Conservation (phyloP, 30 jellyfish, hydroid and myxozoan genomes). For the Aurelia aurita region DNA sequence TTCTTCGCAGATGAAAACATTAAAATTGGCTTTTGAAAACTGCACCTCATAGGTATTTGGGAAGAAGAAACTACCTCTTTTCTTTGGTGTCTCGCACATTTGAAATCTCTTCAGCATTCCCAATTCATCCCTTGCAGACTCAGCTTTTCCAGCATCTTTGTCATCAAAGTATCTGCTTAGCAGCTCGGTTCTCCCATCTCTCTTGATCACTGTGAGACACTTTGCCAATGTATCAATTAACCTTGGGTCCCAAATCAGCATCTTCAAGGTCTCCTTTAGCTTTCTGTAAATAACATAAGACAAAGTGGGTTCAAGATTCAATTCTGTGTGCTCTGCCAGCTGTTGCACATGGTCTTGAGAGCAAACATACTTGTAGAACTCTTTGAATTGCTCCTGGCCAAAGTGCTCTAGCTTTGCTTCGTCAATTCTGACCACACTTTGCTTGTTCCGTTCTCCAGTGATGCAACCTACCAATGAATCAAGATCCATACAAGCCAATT, state of each 20-base stretch:
- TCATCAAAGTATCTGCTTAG: neutral
- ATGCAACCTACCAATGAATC: conserved; percentile 6
- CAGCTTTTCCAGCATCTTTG: neutral
- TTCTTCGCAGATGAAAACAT: neutral
- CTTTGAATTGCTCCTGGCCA: conserved; percentile 31
- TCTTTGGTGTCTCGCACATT: neutral
- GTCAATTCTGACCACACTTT: conserved; percentile 19
- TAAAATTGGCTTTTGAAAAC: neutral
- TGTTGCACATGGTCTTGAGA: conserved; percentile 13
- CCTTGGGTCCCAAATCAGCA: conserved; percentile 4
- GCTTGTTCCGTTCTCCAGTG: conserved; percentile 10
- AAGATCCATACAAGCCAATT: conserved; percentile 30
- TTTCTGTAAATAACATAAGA: conserved; percentile 1
- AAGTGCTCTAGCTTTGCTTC: conserved; percentile 14
- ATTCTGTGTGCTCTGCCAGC: conserved; percentile 34
- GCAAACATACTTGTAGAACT: conserved; percentile 22
- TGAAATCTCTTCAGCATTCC: neutral
- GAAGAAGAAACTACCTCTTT: neutral
- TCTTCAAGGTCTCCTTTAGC: conserved; percentile 6
- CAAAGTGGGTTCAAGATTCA: neutral
- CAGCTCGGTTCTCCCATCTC: conserved; percentile 10
- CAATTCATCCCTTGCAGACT: neutral
- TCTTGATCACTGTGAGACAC: neutral
- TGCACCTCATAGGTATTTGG: conserved; percentile 6
- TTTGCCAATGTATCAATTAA: neutral